Evolutionary conservation across 1,140 invertebrate species (phyloP).

Genomic region (Phymastichus coffea): DNA sequence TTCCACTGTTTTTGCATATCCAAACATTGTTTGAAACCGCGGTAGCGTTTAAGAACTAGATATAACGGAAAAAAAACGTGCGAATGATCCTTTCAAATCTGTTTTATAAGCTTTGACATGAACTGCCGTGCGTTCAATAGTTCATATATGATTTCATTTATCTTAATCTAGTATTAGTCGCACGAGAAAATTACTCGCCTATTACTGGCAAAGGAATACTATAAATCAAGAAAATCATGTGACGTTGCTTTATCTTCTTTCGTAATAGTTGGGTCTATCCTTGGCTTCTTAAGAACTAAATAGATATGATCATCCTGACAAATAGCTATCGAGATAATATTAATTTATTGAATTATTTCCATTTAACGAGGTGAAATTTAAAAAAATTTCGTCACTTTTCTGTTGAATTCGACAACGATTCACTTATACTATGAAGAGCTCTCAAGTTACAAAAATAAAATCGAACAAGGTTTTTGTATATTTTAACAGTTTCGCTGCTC

Average conservation of each 20-base stretch:
- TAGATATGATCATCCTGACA: background rate
- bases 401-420: conserved; percentile 44
- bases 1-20: too few relatives aligned
- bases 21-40: too few relatives aligned
- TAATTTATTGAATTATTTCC: background rate
- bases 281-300: background rate
- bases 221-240: background rate
- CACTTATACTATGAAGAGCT: conserved; percentile 52
- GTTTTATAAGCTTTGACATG: too few relatives aligned
- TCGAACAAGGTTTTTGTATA: conserved; percentile 57
- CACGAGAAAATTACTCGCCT: too few relatives aligned
- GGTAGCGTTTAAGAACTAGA: too few relatives aligned
- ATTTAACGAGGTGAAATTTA: conserved; percentile 21
- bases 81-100: too few relatives aligned
- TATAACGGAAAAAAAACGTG: too few relatives aligned
- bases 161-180: too few relatives aligned
- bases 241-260: background rate
- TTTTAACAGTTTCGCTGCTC: conserved; percentile 49
- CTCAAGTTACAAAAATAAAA: conserved; percentile 59
- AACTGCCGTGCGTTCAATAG: too few relatives aligned
- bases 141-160: too few relatives aligned
- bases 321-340: background rate
- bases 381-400: conserved; percentile 34
- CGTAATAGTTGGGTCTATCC: background rate
- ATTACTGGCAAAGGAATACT: background rate